Evolutionary conservation across 2,888 invertebrate species (phyloP).

Genomic region (Synergus umbraculus): DNA sequence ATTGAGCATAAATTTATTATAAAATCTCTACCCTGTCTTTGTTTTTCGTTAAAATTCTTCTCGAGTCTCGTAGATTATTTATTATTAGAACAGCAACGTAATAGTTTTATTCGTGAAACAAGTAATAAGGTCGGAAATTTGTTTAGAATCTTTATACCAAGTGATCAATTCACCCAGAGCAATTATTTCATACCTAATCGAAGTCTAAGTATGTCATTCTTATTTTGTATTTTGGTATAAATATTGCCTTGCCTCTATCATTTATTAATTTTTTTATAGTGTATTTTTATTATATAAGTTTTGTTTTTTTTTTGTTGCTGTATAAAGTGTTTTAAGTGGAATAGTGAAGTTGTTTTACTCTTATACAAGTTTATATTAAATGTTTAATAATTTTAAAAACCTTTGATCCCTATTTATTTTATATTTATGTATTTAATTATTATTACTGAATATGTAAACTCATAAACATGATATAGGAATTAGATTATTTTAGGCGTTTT

Average conservation of each 20-base stretch:
- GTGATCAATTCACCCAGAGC: background rate
- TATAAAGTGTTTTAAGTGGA: background rate
- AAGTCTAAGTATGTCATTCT: background rate
- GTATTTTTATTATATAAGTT: background rate
- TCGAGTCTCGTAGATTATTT: background rate
- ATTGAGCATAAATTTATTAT: background rate
- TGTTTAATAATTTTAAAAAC: background rate
- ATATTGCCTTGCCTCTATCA: background rate
- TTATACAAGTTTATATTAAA: background rate
- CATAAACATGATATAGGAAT: background rate
- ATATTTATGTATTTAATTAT: background rate
- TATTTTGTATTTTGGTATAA: background rate
- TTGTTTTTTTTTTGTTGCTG: background rate
- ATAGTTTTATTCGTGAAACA: background rate
- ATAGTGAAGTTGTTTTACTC: background rate
- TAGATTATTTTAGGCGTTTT: background rate
- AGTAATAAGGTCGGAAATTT: background rate
- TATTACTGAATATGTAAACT: background rate
- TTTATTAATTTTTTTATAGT: background rate
- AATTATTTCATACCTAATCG: background rate
- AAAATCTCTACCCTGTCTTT: background rate
- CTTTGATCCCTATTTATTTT: background rate
- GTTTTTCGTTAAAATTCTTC: slow-evolving; percentile 1
- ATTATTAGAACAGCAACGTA: slow-evolving; percentile 2
- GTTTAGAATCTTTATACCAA: background rate